phyloP scores from a whole-genome alignment of 2,797 vertebrate genomes.

The Rachycentron canadum region DNA sequence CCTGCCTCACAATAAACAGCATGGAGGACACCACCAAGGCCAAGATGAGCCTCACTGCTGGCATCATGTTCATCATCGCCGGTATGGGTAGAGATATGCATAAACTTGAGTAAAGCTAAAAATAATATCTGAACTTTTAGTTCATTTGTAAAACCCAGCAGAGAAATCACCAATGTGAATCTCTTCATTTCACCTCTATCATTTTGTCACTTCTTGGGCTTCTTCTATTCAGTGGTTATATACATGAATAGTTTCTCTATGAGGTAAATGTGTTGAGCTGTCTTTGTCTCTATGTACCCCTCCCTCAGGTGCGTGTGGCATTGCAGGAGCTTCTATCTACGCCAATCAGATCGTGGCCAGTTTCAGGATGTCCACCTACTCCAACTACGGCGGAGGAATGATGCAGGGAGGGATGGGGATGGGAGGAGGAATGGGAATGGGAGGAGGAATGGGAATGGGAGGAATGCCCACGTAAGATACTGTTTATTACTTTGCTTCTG shows the following conservation, averaged over 20 bases:
- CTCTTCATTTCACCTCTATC: background rate
- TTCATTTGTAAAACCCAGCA: background rate
- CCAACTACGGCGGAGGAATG: constrained; percentile 44
- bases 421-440: constrained; percentile 20
- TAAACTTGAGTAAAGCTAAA: too few relatives aligned
- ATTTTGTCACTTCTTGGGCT: background rate
- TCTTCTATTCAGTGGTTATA: background rate
- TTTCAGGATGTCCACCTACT: constrained; percentile 80
- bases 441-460: constrained; percentile 21
- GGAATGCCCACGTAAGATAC: constrained; percentile 67
- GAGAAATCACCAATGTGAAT: background rate
- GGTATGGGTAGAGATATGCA: constrained; percentile 74
- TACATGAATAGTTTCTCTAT: background rate
- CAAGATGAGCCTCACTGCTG: constrained; percentile 92
- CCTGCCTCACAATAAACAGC: constrained; percentile 88
- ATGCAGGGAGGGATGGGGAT: constrained; percentile 31
- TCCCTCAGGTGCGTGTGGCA: constrained; percentile 88
- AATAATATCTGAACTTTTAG: background rate
- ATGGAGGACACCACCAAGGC: constrained; percentile 89
- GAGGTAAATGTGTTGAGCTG: background rate
- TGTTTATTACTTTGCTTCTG: background rate
- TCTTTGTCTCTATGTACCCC: background rate
- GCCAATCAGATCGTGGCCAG: constrained; percentile 93
- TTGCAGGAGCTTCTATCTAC: constrained; percentile 92
- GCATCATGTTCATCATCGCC: constrained; percentile 90